These are phyloP conservation scores for Horisme vitalbata DNA, from an alignment of 2,888 invertebrate genomes.

Conservation along the genomic window DNA sequence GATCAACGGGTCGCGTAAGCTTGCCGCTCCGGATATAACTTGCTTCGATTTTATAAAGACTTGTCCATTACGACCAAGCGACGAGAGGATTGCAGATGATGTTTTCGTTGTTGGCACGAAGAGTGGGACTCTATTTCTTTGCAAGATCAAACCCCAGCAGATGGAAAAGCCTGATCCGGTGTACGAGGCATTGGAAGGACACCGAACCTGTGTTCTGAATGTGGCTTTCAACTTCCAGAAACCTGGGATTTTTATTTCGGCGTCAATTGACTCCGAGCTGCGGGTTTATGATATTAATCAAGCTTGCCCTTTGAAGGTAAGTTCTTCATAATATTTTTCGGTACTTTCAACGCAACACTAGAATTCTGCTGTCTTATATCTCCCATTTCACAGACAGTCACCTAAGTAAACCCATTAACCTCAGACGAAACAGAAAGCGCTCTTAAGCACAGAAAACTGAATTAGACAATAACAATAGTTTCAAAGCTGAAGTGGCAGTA, in stretches of 20 bases:
- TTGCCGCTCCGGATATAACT: constrained; percentile 51
- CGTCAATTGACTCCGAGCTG: constrained; percentile 67
- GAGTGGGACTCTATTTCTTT: constrained; percentile 55
- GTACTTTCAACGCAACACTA: background rate
- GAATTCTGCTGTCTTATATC: background rate
- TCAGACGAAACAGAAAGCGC: too few species aligned
- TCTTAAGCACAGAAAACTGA: too few species aligned
- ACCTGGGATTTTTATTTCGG: constrained; percentile 58
- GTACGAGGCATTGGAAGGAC: constrained; percentile 52
- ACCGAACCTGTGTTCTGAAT: constrained; percentile 57
- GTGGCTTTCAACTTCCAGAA: constrained; percentile 59
- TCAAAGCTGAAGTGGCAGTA: too few species aligned
- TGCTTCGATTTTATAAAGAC: constrained; percentile 68
- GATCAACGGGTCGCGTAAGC: constrained; percentile 54
- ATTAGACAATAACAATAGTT: too few species aligned
- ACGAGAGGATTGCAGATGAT: constrained; percentile 54
- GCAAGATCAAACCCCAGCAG: constrained; percentile 46
- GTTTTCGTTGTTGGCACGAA: constrained; percentile 65
- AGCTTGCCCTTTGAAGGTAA: constrained; percentile 60
- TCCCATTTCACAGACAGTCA: too few species aligned
- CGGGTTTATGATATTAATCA: constrained; percentile 63
- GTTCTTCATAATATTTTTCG: background rate
- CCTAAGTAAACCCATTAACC: too few species aligned
- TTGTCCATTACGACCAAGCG: constrained; percentile 51
- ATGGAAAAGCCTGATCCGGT: constrained; percentile 52